These are phyloP conservation scores for Heliconius eleuchia DNA, from an alignment of 1,140 invertebrate genomes.

Conservation along the genomic window DNA sequence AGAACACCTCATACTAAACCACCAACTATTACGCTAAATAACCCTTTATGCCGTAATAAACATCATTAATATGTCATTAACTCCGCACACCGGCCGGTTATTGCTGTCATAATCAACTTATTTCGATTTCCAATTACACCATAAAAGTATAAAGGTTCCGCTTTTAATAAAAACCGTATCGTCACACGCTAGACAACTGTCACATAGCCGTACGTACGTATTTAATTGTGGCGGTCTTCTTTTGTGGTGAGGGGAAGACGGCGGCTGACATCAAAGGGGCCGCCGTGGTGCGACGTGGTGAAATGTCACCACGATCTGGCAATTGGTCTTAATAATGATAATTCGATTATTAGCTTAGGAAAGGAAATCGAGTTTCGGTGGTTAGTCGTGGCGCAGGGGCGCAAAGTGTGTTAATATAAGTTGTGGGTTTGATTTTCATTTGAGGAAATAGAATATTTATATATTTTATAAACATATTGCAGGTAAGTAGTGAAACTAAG, in stretches of 20 bases:
- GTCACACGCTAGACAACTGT: slow-evolving; percentile 51
- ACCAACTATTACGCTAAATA: slow-evolving; percentile 12
- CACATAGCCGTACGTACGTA: slow-evolving; percentile 70
- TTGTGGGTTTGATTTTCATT: too few species aligned
- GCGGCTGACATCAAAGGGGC: slow-evolving; percentile 56
- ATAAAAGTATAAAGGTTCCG: slow-evolving; percentile 36
- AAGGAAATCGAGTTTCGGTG: too few species aligned
- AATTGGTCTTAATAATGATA: slow-evolving; percentile 48
- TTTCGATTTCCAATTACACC: slow-evolving; percentile 42
- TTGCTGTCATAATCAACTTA: slow-evolving; percentile 43
- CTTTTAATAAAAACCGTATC: slow-evolving; percentile 41
- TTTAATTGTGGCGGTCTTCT: slow-evolving; percentile 70
- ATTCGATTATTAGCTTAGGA: slow-evolving; percentile 25
- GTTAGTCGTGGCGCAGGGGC: too few species aligned
- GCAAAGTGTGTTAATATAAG: too few species aligned
- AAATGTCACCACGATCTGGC: slow-evolving; percentile 75
- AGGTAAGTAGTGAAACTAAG: too few species aligned
- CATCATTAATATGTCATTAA: slow-evolving; percentile 35
- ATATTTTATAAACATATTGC: too few species aligned
- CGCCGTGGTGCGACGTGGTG: slow-evolving; percentile 52
- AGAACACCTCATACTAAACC: slow-evolving; percentile 16
- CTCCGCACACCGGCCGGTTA: slow-evolving; percentile 25
- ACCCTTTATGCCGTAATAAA: slow-evolving; percentile 24
- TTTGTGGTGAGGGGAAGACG: slow-evolving; percentile 59
- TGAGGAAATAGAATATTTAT: too few species aligned